These are phyloP conservation scores for Thymelicus acteon DNA, from an alignment of 2,888 invertebrate species.

Conservation along the genomic window DNA sequence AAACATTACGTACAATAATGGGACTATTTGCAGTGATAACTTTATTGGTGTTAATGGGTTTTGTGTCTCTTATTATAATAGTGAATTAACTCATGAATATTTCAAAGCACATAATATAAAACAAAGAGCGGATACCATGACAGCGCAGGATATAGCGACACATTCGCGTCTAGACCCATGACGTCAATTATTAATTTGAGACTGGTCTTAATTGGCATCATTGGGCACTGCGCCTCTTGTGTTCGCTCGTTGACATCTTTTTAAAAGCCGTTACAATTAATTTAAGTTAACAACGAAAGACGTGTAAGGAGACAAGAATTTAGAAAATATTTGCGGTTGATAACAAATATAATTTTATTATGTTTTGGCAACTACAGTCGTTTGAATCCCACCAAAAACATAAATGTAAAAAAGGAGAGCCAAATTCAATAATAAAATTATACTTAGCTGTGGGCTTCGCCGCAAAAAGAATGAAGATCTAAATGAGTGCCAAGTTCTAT, in stretches of 20 bases:
- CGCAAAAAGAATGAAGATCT: too few relatives aligned
- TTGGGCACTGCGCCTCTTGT: conserved; percentile 15
- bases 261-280: conserved; percentile 3
- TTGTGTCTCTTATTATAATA: conserved; percentile 37
- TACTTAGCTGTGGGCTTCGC: too few relatives aligned
- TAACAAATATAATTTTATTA: too few relatives aligned
- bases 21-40: background rate
- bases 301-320: background rate
- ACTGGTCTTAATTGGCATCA: conserved; percentile 47
- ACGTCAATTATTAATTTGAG: conserved; percentile 65
- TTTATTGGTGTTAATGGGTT: conserved; percentile 4
- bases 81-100: conserved; percentile 55
- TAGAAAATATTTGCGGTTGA: background rate
- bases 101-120: conserved; percentile 54
- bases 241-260: conserved; percentile 9
- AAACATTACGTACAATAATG: background rate
- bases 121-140: conserved; percentile 70
- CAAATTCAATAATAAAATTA: too few relatives aligned
- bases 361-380: too few relatives aligned
- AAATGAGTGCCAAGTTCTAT: too few relatives aligned
- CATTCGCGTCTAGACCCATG: conserved; percentile 64
- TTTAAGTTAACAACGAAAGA: background rate
- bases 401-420: too few relatives aligned
- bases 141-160: conserved; percentile 65
- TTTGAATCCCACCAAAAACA: too few relatives aligned